Conservation (phyloP, 2,888 invertebrate genomes). For the Hesperia comma region DNA sequence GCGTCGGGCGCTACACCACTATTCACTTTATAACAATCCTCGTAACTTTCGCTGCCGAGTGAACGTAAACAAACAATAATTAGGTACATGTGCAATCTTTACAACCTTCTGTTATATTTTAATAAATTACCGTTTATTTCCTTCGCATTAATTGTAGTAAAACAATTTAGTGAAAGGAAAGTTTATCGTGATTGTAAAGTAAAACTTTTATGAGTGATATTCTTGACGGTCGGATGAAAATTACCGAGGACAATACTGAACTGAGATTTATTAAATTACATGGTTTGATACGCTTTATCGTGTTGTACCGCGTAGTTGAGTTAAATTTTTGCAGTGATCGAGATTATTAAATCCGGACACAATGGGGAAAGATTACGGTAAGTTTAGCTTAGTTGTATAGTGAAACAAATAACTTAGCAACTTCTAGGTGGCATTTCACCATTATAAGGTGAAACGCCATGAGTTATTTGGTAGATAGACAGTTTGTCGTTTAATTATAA, state of each 20-base stretch:
- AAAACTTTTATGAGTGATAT: not conserved
- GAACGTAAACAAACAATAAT: conserved; percentile 24
- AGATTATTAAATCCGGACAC: conserved; percentile 1
- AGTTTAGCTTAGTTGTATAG: not conserved
- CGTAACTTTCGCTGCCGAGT: conserved; percentile 28
- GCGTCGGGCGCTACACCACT: conserved; percentile 13
- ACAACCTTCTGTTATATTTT: conserved; percentile 3
- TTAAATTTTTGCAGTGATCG: conserved; percentile 16
- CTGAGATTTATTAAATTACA: conserved; percentile 9
- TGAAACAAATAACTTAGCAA: too few relatives aligned
- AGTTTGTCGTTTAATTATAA: too few relatives aligned
- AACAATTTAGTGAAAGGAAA: conserved; percentile 18
- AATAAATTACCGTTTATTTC: not conserved
- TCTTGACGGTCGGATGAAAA: not conserved
- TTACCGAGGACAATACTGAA: not conserved
- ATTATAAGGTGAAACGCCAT: too few relatives aligned
- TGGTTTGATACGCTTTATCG: conserved; percentile 8
- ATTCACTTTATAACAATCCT: conserved; percentile 8
- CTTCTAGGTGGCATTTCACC: too few relatives aligned
- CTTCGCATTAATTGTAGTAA: conserved; percentile 13
- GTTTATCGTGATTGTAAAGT: not conserved
- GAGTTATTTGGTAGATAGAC: too few relatives aligned
- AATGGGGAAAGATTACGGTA: conserved; percentile 33
- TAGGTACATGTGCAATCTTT: conserved; percentile 6
- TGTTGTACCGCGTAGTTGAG: conserved; percentile 3